Conservation (phyloP, 2,113 vertebrate species). For the Pavo muticus region DNA sequence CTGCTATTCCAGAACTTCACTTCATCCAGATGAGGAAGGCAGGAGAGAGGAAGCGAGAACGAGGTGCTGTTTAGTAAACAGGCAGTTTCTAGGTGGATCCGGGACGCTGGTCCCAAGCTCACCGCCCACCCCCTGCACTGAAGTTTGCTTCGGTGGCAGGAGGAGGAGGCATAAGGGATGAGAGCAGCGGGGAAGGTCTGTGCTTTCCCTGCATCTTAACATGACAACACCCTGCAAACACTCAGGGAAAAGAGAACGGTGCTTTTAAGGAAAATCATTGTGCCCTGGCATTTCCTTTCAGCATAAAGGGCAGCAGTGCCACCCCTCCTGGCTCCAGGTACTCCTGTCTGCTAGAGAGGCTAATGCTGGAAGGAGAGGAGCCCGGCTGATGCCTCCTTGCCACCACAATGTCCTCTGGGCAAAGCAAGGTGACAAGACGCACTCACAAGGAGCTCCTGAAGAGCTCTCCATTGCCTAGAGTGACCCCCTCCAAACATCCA, state of each 20-base stretch:
- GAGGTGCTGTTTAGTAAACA: conserved; percentile 13
- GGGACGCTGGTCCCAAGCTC: neutral
- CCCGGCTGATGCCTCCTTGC: neutral
- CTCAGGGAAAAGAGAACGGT: neutral
- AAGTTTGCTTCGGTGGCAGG: conserved; percentile 7
- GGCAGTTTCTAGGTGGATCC: conserved; percentile 47
- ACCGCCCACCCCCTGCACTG: neutral
- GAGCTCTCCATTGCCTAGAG: neutral
- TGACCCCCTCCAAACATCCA: neutral
- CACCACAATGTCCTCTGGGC: neutral
- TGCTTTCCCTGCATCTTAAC: neutral
- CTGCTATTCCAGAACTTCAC: conserved; percentile 8
- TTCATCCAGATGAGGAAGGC: neutral
- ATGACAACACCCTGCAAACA: neutral
- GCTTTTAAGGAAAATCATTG: neutral
- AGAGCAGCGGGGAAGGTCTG: neutral
- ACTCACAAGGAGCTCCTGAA: neutral
- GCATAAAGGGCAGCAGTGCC: neutral
- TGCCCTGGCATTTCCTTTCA: neutral
- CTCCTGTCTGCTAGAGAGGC: neutral
- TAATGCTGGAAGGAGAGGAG: neutral
- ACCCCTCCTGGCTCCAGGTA: neutral
- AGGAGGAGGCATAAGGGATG: neutral
- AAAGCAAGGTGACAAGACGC: neutral
- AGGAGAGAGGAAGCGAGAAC: neutral